Base-by-base conservation (phyloP, 2,797 vertebrate genomes). In the Channallabes apus region DNA sequence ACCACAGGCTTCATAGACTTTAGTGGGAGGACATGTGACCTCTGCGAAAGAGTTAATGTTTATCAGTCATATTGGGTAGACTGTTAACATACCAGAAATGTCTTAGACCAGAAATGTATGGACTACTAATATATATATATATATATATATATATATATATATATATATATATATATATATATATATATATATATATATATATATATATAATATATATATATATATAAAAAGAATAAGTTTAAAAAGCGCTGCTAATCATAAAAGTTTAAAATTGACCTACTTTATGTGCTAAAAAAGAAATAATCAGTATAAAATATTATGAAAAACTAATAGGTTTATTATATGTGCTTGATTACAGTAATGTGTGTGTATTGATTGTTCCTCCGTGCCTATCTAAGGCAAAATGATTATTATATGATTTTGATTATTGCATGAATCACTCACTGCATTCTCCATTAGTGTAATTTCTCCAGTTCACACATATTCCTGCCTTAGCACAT, bases 1-100 rank as follows among this genome's bases (percentile, higher is more conserved):
- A 8, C 95, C 96, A 46, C 96, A 97, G 0, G 96, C 86, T 87
- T 82, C 87, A 84, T 96, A 96, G 24, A 94, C 94, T 89, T 95
- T 95, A 73, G 89, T 65, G 2, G 64, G 54, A 0, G 94, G 92
- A 91, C 96, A 97, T 73, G 82, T 35, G 71, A 89, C 83, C 12
- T 92, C 96, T 97, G 90, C 35, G 84, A 41, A 90, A 24, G 3
- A 29, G 24, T n/a, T 29, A 15, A 75, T 4, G 15, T 75, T 75
- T 29, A 29, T 75, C 15, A 73, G 24, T 6, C 69, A 72, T 22
- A 46, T 72, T 24, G 5, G 6, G 24, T 51, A 41, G 41, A n/a
- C 24, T 73, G 22, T 15, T 73, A 68, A 15, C 67, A 12, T 51
- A 72, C 11, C 22, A 3, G 12, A 73, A 27, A 51, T n/a, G 6